Percentiles rank a stretch among this genome's conserved stretches.
These are phyloP conservation scores for Caenorhabditis panamensis DNA, from an alignment of 2,888 invertebrate genomes.

Conservation along the genomic window DNA sequence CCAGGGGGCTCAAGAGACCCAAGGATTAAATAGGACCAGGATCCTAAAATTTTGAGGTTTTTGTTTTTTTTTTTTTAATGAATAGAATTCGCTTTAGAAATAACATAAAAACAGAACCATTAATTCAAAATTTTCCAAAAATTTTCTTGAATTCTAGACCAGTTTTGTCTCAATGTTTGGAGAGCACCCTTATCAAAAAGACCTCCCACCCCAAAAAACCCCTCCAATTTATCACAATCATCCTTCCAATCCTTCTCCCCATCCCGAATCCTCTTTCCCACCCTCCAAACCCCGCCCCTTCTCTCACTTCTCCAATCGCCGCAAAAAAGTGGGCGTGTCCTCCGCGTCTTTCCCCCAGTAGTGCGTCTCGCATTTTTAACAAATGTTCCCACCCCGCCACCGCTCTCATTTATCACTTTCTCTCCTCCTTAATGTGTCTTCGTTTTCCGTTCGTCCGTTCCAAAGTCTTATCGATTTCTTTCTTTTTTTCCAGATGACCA, in stretches of 20 bases:
- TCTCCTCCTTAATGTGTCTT: not conserved
- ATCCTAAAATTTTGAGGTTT: too few species aligned
- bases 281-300: not conserved
- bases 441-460: not conserved
- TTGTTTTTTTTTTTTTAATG: too few species aligned
- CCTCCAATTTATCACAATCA: constrained; percentile 10
- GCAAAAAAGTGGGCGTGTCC: constrained; percentile 5
- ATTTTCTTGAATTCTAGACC: too few species aligned
- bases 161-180: too few species aligned
- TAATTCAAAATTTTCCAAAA: too few species aligned
- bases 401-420: constrained; percentile 56
- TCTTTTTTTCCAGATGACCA: constrained; percentile 42
- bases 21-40: too few species aligned
- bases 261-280: not conserved
- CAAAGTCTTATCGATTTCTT: not conserved
- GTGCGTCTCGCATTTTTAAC: constrained; percentile 38
- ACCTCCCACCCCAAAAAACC: not conserved
- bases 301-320: constrained; percentile 12
- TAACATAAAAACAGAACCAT: too few species aligned
- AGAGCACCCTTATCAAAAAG: not conserved
- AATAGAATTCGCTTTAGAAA: too few species aligned
- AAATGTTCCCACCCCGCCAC: constrained; percentile 45
- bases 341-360: not conserved
- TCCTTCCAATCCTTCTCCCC: not conserved
- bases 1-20: too few species aligned